These are phyloP conservation scores for Platynereis dumerilii DNA, from an alignment of 2,888 invertebrate species.

Conservation along the genomic window DNA sequence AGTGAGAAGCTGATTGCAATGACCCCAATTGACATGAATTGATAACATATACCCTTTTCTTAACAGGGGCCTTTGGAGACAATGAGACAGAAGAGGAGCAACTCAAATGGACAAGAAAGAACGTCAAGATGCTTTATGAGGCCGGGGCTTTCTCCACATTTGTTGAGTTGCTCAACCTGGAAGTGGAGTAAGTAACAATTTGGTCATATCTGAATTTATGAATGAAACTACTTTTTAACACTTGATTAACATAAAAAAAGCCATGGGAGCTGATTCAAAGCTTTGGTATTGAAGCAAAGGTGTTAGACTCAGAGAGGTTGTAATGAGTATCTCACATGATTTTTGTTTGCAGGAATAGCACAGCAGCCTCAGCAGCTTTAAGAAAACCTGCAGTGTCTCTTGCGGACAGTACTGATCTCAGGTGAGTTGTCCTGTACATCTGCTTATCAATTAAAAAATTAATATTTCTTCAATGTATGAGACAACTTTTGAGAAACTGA, in stretches of 20 bases:
- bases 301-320: no score
- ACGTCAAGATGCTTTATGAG: constrained; percentile 86
- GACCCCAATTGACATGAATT: no score
- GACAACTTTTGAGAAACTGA: no score
- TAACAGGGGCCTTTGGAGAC: constrained; percentile 71
- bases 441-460: no score
- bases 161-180: constrained; percentile 90
- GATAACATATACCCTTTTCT: no score
- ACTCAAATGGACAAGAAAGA: constrained; percentile 80
- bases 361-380: constrained; percentile 71
- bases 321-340: not conserved
- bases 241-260: no score
- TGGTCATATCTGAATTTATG: no score
- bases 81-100: constrained; percentile 92
- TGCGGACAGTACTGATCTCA: constrained; percentile 88
- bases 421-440: constrained; percentile 61
- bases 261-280: no score
- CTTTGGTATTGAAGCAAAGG: no score
- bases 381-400: constrained; percentile 76
- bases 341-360: constrained; percentile 68
- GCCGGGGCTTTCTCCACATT: constrained; percentile 89
- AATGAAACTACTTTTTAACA: no score
- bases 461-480: no score
- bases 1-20: no score
- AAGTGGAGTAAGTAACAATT: constrained; percentile 77